phyloP scores from a whole-genome alignment of 2,888 invertebrate genomes.

The Eristalis intricaria region DNA sequence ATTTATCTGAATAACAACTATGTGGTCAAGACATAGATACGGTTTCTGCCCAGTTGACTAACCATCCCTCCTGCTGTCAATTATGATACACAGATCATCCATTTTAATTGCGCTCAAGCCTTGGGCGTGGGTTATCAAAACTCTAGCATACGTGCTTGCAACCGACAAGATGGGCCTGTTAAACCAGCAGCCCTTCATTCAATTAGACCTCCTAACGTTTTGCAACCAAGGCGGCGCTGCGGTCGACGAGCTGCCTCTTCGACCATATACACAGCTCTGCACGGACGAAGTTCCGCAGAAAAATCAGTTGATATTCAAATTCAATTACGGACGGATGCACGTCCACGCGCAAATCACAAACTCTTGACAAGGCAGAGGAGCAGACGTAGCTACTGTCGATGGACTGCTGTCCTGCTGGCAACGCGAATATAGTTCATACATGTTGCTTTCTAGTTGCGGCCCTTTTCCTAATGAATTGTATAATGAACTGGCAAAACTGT shows the following conservation, averaged over 20 bases:
- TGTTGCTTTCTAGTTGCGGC: background rate
- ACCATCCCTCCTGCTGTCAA: background rate
- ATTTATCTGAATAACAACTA: background rate
- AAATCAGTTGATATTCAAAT: slow-evolving; percentile 26
- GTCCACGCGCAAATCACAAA: background rate
- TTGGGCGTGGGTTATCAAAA: background rate
- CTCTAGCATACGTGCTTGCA: background rate
- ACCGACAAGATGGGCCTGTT: background rate
- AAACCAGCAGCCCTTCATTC: background rate
- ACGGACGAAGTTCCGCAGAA: background rate
- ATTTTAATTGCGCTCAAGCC: slow-evolving; percentile 23
- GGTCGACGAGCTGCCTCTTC: too few relatives aligned
- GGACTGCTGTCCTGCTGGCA: background rate
- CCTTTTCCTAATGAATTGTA: slow-evolving; percentile 43
- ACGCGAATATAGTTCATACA: background rate
- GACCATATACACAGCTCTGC: background rate
- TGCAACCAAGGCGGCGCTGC: background rate
- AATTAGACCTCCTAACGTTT: background rate
- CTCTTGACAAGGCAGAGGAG: background rate
- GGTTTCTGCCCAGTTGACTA: background rate
- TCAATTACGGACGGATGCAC: slow-evolving; percentile 20
- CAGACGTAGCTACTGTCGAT: background rate
- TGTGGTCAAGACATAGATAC: background rate
- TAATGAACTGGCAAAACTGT: slow-evolving; percentile 61
- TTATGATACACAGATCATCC: slow-evolving; percentile 22